A percentile compares a stretch with the other conserved stretches of the same genome.
phyloP scores from a whole-genome alignment of 1,140 invertebrate species.

The Diabrotica undecimpunctata region DNA sequence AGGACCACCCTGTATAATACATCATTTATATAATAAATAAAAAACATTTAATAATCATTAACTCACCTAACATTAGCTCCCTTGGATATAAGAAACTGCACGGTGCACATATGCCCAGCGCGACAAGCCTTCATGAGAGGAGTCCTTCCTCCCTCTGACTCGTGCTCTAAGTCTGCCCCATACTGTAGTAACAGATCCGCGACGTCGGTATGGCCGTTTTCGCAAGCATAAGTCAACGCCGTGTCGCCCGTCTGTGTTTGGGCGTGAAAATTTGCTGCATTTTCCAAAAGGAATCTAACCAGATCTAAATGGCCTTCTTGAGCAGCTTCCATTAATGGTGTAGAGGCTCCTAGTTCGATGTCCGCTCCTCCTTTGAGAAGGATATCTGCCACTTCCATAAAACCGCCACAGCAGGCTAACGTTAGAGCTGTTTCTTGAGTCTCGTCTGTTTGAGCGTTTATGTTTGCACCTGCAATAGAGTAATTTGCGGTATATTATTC shows the following conservation, averaged over 20 bases:
- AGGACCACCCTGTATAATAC: no score
- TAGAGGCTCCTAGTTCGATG: constrained; percentile 92
- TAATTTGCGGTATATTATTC: no score
- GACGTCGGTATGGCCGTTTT: constrained; percentile 95
- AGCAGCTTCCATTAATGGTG: constrained; percentile 96
- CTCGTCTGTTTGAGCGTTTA: constrained; percentile 97
- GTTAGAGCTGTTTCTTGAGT: constrained; percentile 97
- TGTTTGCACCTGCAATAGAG: constrained; percentile 72
- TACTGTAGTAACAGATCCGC: constrained; percentile 82
- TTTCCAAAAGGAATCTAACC: constrained; percentile 81
- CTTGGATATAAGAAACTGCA: constrained; percentile 92
- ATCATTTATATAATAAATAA: no score
- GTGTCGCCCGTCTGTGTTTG: constrained; percentile 81
- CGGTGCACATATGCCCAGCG: constrained; percentile 97
- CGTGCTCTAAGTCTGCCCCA: constrained; percentile 90
- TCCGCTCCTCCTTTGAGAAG: constrained; percentile 94
- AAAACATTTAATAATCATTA: no score
- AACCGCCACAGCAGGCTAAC: constrained; percentile 95
- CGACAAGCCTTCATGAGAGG: constrained; percentile 99
- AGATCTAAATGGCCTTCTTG: constrained; percentile 96
- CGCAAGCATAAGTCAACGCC: constrained; percentile 94
- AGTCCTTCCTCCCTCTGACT: constrained; percentile 90
- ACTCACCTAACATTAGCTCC: constrained; percentile 76
- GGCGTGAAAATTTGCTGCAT: constrained; percentile 86
- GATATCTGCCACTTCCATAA: constrained; percentile 95